Percentiles rank a stretch among this genome's conserved stretches.
Conservation (phyloP, 2,113 vertebrate species). For the Lophura nycthemera region DNA sequence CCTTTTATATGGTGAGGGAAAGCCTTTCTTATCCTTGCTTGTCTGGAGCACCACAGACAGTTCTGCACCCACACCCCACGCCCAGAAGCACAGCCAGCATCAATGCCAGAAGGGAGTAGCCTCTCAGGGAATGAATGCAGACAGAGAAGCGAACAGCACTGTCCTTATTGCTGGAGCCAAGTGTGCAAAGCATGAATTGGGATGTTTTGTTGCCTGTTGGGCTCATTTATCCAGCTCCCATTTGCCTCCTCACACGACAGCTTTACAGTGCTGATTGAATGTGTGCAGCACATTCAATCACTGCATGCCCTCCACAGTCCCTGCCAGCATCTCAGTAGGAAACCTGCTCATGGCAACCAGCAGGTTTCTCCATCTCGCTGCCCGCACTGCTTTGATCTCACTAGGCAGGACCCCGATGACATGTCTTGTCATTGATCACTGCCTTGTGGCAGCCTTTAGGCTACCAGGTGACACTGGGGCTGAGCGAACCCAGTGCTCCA, state of each 20-base stretch:
- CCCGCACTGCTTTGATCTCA: not conserved
- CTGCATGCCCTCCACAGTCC: not conserved
- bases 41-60: not conserved
- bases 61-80: not conserved
- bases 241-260: not conserved
- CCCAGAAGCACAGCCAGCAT: not conserved
- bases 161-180: not conserved
- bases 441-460: not conserved
- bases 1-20: not conserved
- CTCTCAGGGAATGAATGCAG: not conserved
- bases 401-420: not conserved
- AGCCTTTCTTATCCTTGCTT: not conserved
- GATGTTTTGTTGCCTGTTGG: not conserved
- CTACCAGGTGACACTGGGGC: not conserved
- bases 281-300: not conserved
- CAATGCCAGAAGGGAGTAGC: not conserved
- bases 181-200: not conserved
- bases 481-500: not conserved
- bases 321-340: not conserved
- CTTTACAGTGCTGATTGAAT: not conserved
- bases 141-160: not conserved
- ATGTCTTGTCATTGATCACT: not conserved
- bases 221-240: not conserved
- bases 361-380: not conserved
- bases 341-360: too few relatives aligned